Base-by-base conservation (phyloP, 2,113 vertebrate species). In the Pampusana beccarii region DNA sequence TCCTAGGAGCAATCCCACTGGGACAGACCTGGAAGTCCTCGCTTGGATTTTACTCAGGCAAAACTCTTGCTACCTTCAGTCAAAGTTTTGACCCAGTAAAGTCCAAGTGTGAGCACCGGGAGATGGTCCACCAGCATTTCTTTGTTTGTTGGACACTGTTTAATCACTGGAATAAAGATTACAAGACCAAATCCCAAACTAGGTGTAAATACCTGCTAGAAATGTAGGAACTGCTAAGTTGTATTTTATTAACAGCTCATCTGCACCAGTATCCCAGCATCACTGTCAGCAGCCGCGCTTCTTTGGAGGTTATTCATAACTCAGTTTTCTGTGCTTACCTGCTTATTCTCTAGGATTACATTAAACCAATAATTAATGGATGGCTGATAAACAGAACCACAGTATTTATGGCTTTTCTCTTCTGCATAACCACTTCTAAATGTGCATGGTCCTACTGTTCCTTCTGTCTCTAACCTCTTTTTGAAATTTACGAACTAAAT, bases 11-110 rank as follows among this genome's bases (percentile, higher is more conserved):
- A 81, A 75, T 83, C 80, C 69, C 92, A 10, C 38, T 72, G 93
- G 86, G 73, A 86, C 66, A 80, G 81, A 96, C 91, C 94, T 97
- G 94, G 78, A 97, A 96, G 93, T 93, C 69, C 86, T 93, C 1
- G 31, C 80, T 93, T 0, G 0, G 40, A 81, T 66, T 95, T 95
- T 90, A 89, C 44, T 92, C 57, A 81, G 80, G 60, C 38, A 79
- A 81, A 94, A 84, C 16, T 92, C 83, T 73, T 8, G 4, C 65
- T 80, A 93, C 69, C 72, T 91, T 94, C 61, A 61, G 10, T 29
- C 67, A 74, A 91, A 86, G 44, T 80, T 93, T 88, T 72, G 86
- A 86, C 57, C 19, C 6, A 57, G 44, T 64, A 29, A 88, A 88
- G 53, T 50, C 66, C 31, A 62, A 88, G 21, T 26, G 38, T 36